A percentile compares a stretch with the other conserved stretches of the same genome.
Evolutionary conservation across 2,888 invertebrate genomes (phyloP).

Genomic region (Phragmatobia fuliginosa): DNA sequence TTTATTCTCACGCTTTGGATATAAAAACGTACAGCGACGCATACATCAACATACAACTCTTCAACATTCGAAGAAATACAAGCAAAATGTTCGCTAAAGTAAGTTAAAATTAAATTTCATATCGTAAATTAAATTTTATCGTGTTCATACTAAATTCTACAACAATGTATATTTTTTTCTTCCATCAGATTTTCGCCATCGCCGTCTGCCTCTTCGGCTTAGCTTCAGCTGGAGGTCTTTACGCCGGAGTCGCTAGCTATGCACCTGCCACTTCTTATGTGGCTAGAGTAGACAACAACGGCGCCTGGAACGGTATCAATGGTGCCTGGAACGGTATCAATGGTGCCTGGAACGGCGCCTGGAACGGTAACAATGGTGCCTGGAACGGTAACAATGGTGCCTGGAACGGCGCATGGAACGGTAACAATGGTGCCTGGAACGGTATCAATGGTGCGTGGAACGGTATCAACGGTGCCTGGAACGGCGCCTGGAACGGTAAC

Average conservation of each 20-base stretch:
- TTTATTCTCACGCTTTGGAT: slow-evolving; percentile 67
- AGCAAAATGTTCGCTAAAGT: slow-evolving; percentile 74
- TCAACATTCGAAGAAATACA: slow-evolving; percentile 60
- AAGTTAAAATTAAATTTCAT: slow-evolving; percentile 34
- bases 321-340: slow-evolving; percentile 24
- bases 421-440: slow-evolving; percentile 8
- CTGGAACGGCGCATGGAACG: background rate
- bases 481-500: too few species aligned
- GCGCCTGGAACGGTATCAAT: slow-evolving; percentile 19
- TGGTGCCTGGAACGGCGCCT: too few species aligned
- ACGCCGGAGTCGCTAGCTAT: slow-evolving; percentile 34
- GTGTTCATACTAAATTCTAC: too few species aligned
- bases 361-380: too few species aligned
- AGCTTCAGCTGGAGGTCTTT: slow-evolving; percentile 58
- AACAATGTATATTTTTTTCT: slow-evolving; percentile 7
- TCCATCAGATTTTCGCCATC: slow-evolving; percentile 57
- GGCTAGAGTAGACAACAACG: background rate
- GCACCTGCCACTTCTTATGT: slow-evolving; percentile 43
- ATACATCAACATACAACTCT: slow-evolving; percentile 64
- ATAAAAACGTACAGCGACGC: slow-evolving; percentile 72
- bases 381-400: too few species aligned
- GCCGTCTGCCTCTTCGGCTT: slow-evolving; percentile 65
- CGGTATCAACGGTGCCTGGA: slow-evolving; percentile 3
- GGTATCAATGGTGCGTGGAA: slow-evolving; percentile 2
- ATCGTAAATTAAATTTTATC: too few species aligned